Conservation (phyloP, 1,140 invertebrate genomes). For the Bombus waltoni region DNA sequence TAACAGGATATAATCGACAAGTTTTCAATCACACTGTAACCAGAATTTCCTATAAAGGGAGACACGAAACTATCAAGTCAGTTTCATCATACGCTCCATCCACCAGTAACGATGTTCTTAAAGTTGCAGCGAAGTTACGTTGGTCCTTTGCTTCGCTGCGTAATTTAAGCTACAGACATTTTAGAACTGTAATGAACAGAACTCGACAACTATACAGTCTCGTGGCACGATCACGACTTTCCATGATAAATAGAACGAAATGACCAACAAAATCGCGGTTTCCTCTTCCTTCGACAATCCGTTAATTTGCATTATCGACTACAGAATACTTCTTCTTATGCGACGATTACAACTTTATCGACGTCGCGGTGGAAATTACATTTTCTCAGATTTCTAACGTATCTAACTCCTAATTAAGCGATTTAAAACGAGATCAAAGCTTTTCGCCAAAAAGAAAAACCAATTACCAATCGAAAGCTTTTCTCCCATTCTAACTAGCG, state of each 20-base stretch:
- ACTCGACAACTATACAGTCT: neutral
- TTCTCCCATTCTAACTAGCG: neutral
- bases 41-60: neutral
- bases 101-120: neutral
- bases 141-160: neutral
- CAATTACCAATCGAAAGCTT: neutral
- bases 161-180: neutral
- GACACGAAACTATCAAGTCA: neutral
- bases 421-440: neutral
- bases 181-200: neutral
- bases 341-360: neutral
- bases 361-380: neutral
- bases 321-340: neutral
- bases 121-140: slow-evolving; percentile 7
- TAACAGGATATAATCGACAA: neutral
- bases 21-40: slow-evolving; percentile 16
- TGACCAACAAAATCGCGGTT: neutral
- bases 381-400: neutral
- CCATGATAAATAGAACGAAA: neutral
- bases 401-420: neutral
- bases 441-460: neutral
- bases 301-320: neutral
- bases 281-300: neutral
- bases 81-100: neutral
- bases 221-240: too few species aligned